phyloP scores from a whole-genome alignment of 1,140 invertebrate species.

The Drosophila parvula region DNA sequence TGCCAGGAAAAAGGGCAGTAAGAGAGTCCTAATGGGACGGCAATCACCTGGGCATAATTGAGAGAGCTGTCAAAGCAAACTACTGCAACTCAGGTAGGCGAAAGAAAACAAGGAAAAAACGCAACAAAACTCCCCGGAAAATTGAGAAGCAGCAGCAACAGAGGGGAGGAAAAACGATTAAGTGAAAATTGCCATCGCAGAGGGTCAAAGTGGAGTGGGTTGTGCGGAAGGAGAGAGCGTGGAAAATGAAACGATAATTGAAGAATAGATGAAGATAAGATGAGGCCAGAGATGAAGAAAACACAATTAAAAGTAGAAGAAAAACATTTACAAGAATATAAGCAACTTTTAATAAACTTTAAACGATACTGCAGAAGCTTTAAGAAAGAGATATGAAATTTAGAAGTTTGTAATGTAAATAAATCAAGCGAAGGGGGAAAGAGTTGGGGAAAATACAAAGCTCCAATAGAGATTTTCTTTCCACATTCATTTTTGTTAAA shows the following conservation, averaged over 20 bases:
- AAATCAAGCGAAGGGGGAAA: neutral
- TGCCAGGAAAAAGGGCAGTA: slow-evolving; percentile 1
- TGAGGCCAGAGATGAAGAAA: slow-evolving; percentile 11
- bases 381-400: neutral
- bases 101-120: slow-evolving; percentile 21
- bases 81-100: slow-evolving; percentile 41
- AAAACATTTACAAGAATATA: slow-evolving; percentile 15
- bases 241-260: slow-evolving; percentile 51
- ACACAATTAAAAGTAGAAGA: slow-evolving; percentile 35
- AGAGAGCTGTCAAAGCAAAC: slow-evolving; percentile 59
- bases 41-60: slow-evolving; percentile 59
- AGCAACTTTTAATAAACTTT: slow-evolving; percentile 1
- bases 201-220: slow-evolving; percentile 51
- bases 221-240: slow-evolving; percentile 44
- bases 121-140: slow-evolving; percentile 33
- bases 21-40: slow-evolving; percentile 24
- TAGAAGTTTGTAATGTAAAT: neutral
- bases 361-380: neutral
- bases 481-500: neutral
- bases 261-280: slow-evolving; percentile 9
- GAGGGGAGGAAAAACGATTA: slow-evolving; percentile 36
- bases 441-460: neutral
- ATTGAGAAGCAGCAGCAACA: slow-evolving; percentile 21
- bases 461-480: neutral
- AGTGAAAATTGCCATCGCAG: slow-evolving; percentile 64